These are phyloP conservation scores for Apis dorsata DNA, from an alignment of 1,140 invertebrate species.

Conservation along the genomic window DNA sequence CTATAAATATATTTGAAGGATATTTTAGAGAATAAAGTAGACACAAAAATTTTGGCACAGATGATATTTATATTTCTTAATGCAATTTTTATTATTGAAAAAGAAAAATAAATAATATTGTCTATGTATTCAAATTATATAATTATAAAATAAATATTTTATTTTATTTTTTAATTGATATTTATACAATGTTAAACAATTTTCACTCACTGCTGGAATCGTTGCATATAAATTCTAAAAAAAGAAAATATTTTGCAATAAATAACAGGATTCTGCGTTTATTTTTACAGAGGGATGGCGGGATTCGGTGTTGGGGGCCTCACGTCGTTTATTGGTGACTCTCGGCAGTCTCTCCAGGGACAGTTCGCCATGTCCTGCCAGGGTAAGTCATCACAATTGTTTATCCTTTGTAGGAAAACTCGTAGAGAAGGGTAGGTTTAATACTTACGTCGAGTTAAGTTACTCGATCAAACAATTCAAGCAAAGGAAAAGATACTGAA, in stretches of 20 bases:
- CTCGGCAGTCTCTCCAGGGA: conserved; percentile 78
- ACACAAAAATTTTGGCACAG: too few species aligned
- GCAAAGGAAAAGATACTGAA: too few species aligned
- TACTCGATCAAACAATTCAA: not conserved
- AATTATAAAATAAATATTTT: too few species aligned
- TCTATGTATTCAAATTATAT: too few species aligned
- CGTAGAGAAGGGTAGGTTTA: not conserved
- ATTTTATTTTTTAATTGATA: too few species aligned
- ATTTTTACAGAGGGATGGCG: conserved; percentile 79
- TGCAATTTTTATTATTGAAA: too few species aligned
- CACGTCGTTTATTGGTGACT: conserved; percentile 76
- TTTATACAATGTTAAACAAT: too few species aligned
- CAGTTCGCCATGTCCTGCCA: conserved; percentile 71
- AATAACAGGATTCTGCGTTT: conserved; percentile 58
- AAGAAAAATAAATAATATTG: too few species aligned
- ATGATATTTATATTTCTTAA: too few species aligned
- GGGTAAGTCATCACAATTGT: conserved; percentile 71
- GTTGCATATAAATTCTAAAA: not conserved
- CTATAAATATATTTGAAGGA: too few species aligned
- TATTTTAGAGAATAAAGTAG: too few species aligned
- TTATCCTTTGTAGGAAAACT: conserved; percentile 43
- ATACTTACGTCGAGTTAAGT: conserved; percentile 23
- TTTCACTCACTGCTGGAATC: not conserved
- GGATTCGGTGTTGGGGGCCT: conserved; percentile 78
- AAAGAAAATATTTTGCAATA: conserved; percentile 31